A percentile compares a stretch with the other conserved stretches of the same genome.
These are phyloP conservation scores for Calyptomena viridis DNA, from an alignment of 2,113 vertebrate species.

Conservation along the genomic window DNA sequence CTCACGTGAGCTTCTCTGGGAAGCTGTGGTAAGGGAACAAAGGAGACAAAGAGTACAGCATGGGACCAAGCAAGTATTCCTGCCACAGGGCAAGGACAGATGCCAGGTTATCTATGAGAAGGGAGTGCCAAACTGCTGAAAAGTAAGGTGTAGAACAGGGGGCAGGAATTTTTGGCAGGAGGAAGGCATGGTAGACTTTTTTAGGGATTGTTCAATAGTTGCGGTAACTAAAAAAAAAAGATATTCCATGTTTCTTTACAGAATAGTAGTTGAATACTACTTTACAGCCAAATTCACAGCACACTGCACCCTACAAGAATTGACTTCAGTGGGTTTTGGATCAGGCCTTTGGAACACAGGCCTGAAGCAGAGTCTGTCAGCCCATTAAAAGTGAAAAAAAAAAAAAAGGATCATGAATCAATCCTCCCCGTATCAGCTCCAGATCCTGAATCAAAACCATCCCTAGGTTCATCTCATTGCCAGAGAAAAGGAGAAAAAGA, in stretches of 20 bases:
- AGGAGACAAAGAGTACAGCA: background rate
- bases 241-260: background rate
- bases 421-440: conserved; percentile 54
- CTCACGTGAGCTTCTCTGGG: background rate
- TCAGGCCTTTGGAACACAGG: conserved; percentile 42
- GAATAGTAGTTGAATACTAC: background rate
- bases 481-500: conserved; percentile 11
- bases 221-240: background rate
- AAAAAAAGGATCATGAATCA: conserved; percentile 51
- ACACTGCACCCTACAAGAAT: background rate
- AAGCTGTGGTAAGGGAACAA: background rate
- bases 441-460: conserved; percentile 69
- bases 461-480: conserved; percentile 4
- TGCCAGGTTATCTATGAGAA: background rate
- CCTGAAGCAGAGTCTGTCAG: conserved; percentile 53
- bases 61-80: background rate
- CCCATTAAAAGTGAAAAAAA: conserved; percentile 53
- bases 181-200: background rate
- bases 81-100: background rate
- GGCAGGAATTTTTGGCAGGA: background rate
- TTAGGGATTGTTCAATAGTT: background rate
- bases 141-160: background rate
- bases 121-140: background rate
- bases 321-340: conserved; percentile 53
- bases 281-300: conserved; percentile 35